Conservation (phyloP, 2,888 invertebrate genomes). For the Callyntrura sp. region DNA sequence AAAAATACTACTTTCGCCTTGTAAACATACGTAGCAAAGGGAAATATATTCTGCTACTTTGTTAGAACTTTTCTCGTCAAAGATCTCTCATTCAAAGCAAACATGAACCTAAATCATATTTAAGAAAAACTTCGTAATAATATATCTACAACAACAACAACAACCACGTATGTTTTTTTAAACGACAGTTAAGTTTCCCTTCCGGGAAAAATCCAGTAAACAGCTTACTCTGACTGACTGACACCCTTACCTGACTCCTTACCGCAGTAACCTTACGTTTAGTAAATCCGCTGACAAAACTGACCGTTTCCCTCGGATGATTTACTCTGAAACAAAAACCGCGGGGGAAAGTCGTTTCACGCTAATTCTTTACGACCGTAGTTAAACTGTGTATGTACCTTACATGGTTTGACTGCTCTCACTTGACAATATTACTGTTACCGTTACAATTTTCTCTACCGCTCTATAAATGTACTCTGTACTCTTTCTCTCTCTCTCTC, state of each 20-base stretch:
- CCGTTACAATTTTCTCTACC: conserved; percentile 50
- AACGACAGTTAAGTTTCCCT: not conserved
- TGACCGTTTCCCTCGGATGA: not conserved
- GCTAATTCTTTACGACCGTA: not conserved
- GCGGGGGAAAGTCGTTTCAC: not conserved
- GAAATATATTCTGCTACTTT: not conserved
- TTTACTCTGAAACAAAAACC: not conserved
- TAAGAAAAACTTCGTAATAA: not conserved
- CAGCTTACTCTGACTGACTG: not conserved
- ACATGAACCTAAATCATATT: not conserved
- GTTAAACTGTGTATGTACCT: not conserved
- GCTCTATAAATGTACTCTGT: conserved; percentile 67
- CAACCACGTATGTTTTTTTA: not conserved
- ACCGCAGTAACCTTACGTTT: not conserved
- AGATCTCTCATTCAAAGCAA: not conserved
- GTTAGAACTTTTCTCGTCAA: not conserved
- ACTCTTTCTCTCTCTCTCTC: conserved; percentile 74
- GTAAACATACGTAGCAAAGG: not conserved
- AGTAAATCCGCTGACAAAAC: not conserved
- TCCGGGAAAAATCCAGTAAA: not conserved
- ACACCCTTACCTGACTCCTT: not conserved
- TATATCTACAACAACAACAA: too few relatives aligned
- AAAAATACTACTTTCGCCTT: conserved; percentile 8
- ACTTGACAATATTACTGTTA: conserved; percentile 3
- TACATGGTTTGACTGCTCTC: not conserved